These are phyloP conservation scores for Gallinago jamesoni DNA, from an alignment of 2,113 vertebrate species.

Conservation along the genomic window DNA sequence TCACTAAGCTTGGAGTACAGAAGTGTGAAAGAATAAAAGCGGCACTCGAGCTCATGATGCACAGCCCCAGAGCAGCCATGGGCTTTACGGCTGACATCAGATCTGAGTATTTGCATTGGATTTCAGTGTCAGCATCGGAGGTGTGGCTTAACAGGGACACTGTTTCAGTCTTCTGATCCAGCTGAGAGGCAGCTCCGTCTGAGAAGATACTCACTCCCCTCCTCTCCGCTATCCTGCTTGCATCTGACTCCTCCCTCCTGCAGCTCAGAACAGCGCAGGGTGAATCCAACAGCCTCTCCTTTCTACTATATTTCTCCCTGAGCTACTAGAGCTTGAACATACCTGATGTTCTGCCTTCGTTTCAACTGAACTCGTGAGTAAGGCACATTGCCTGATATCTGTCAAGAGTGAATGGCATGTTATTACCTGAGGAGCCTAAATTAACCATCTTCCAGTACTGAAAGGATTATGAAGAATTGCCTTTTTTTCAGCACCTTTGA, in stretches of 20 bases:
- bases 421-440: not conserved
- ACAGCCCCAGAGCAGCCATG: not conserved
- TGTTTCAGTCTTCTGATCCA: not conserved
- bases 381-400: slow-evolving; percentile 16
- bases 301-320: not conserved
- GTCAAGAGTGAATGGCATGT: not conserved
- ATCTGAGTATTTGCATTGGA: not conserved
- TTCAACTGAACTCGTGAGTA: slow-evolving; percentile 7
- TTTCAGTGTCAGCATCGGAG: slow-evolving; percentile 17
- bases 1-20: not conserved
- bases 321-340: slow-evolving; percentile 6
- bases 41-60: not conserved
- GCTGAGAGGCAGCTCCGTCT: not conserved
- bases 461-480: not conserved
- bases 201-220: not conserved
- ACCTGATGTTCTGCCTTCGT: slow-evolving; percentile 5
- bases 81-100: slow-evolving; percentile 42
- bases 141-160: slow-evolving; percentile 41
- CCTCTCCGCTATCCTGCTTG: slow-evolving; percentile 45
- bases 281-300: slow-evolving; percentile 41
- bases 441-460: not conserved
- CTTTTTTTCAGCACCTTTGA: not conserved
- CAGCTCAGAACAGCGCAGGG: slow-evolving; percentile 62
- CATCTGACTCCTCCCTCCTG: slow-evolving; percentile 76
- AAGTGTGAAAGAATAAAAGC: not conserved